Conservation (phyloP, 1,140 invertebrate species). For the Drosophila novamexicana region DNA sequence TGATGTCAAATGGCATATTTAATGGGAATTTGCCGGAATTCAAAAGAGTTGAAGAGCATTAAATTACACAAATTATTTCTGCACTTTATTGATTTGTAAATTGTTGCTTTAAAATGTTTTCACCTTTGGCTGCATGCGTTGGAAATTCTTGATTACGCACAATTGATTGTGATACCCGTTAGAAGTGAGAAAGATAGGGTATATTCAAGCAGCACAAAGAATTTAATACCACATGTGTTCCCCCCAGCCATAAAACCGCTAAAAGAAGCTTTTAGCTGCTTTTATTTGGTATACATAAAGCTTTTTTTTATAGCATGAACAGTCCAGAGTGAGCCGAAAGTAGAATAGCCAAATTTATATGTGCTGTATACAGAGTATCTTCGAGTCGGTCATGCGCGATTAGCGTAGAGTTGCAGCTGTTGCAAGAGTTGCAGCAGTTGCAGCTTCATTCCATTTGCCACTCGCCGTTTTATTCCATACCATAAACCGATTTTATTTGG, state of each 20-base stretch:
- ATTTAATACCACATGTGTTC: no score
- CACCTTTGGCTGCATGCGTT: neutral
- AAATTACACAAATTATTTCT: neutral
- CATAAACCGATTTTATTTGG: constrained; percentile 3
- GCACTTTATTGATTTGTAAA: neutral
- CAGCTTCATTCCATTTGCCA: constrained; percentile 1
- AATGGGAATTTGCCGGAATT: neutral
- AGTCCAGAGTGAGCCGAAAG: no score
- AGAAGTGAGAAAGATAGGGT: no score
- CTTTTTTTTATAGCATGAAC: no score
- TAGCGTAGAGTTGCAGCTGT: neutral
- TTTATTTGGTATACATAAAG: no score
- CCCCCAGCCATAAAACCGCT: no score
- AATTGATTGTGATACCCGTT: constrained; percentile 5
- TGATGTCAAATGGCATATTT: constrained; percentile 1
- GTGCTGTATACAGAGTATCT: neutral
- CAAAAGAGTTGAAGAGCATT: no score
- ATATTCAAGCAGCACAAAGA: no score
- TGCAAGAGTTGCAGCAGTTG: neutral
- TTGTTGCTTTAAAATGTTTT: neutral
- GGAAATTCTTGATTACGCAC: constrained; percentile 22
- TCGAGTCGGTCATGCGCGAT: neutral
- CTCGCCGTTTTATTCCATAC: neutral
- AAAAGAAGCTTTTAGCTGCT: no score
- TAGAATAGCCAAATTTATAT: no score